A percentile compares a stretch with the other conserved stretches of the same genome.
Conservation (phyloP, 2,113 vertebrate genomes). For the Puffinus mauretanicus region DNA sequence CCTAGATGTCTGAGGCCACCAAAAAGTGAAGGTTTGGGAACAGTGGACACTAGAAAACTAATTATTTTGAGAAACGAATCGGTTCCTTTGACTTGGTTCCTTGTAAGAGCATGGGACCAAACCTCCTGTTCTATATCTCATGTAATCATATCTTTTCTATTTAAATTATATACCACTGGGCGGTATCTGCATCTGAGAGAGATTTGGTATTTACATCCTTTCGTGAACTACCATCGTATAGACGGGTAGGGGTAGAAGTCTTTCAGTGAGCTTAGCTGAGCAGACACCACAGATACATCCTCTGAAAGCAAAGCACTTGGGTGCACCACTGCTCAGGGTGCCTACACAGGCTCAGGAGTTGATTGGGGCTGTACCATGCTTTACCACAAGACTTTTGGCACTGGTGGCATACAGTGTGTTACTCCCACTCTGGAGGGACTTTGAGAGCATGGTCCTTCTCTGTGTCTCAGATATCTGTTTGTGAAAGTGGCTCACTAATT, state of each 20-base stretch:
- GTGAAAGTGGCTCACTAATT: neutral
- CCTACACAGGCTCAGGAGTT: fast-evolving
- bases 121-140: neutral
- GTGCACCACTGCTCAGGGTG: neutral
- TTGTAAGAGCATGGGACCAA: neutral
- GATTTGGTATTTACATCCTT: neutral
- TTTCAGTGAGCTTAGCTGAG: neutral
- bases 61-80: neutral
- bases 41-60: neutral
- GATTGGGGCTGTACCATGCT: neutral
- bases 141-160: fast-evolving
- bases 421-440: neutral
- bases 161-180: neutral
- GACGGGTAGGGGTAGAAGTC: neutral
- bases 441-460: neutral
- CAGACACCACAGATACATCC: fast-evolving
- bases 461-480: neutral
- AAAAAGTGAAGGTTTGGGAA: neutral
- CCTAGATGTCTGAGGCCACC: neutral
- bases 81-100: neutral
- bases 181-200: neutral
- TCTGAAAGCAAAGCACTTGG: neutral
- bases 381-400: neutral
- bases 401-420: neutral
- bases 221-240: neutral